Percentiles rank a stretch among this genome's conserved stretches.
These are phyloP conservation scores for Ctenoplectra terminalis DNA, from an alignment of 1,140 invertebrate species.

Conservation along the genomic window DNA sequence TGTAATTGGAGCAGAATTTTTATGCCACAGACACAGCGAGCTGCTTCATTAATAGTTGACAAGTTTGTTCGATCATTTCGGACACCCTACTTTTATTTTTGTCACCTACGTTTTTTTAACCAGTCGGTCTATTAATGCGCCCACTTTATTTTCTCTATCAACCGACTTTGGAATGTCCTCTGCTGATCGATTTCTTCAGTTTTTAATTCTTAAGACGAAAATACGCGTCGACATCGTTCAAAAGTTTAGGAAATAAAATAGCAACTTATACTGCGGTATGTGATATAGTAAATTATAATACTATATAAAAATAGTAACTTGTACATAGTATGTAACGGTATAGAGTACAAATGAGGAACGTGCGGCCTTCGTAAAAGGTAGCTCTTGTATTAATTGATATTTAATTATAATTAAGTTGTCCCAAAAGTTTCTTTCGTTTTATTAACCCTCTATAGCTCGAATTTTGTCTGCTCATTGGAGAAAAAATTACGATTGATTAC, in stretches of 20 bases:
- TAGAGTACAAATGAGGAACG: too few species aligned
- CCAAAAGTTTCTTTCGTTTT: too few species aligned
- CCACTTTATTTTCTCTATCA: background rate
- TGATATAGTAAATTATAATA: too few species aligned
- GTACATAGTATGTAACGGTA: too few species aligned
- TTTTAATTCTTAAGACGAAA: background rate
- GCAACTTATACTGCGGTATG: too few species aligned
- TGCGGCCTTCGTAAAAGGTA: too few species aligned
- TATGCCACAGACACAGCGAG: background rate
- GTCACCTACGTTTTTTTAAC: background rate
- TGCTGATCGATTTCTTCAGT: background rate
- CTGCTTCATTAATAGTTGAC: background rate
- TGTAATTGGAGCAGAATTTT: conserved; percentile 11
- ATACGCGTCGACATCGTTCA: background rate
- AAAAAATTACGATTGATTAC: too few species aligned
- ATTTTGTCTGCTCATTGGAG: too few species aligned
- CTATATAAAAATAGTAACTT: too few species aligned
- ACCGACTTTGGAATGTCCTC: background rate
- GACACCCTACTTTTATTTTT: background rate
- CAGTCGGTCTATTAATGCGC: background rate
- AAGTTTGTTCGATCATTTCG: background rate
- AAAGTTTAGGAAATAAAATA: background rate
- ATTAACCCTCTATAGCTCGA: too few species aligned
- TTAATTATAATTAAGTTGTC: too few species aligned
- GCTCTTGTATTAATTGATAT: too few species aligned